Evolutionary conservation across 2,888 invertebrate genomes (phyloP), one percentile per base, ranked within the genome.

Genomic region (Sphaerophoria taeniata): DNA sequence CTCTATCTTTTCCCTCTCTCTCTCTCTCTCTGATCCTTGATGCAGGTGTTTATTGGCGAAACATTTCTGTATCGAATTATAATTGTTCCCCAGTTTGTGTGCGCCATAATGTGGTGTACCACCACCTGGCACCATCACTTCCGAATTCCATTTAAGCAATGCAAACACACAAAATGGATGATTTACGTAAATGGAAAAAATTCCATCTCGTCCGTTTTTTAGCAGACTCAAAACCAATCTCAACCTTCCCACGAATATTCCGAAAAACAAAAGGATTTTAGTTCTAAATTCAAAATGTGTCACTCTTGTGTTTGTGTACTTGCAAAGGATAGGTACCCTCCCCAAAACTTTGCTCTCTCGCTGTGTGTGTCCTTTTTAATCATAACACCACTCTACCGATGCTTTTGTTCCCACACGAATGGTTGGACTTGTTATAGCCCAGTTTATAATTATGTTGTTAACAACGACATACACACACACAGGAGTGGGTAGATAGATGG

Each of bases 391-490:
- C 24, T 24, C 24, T 24, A 24, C 24, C 24, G 24, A 24, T 24
- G 24, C 24, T 24, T 24, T 47, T 36, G 58, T 81, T 81, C 71
- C 61, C 58, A 55, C 69, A 61, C 43, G 75, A 74, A 45, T 56
- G 74, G 56, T 47, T 39, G 45, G 45, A 45, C 63, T 71, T 76
- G 81, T 76, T 60, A 24, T 24, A 67, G 69, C 70, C 65, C 58
- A 71, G 75, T 81, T 81, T 81, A 81, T 81, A 81, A 81, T 76
- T 81, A 76, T 76, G 65, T 45, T 53, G 71, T 73, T 60, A 60
- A 60, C 24, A 24, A 24, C 60, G 60, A 60, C 14, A 58, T 16
- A 34, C 24, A 47, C 7, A 14, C 31, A 9, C 4, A 7, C n/a
- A n/a, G 6, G 43, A 9, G n/a, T 14, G 2, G 0, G 11, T 2